Conservation (phyloP, 2,797 vertebrate species). For the Triplophysa bombifrons region DNA sequence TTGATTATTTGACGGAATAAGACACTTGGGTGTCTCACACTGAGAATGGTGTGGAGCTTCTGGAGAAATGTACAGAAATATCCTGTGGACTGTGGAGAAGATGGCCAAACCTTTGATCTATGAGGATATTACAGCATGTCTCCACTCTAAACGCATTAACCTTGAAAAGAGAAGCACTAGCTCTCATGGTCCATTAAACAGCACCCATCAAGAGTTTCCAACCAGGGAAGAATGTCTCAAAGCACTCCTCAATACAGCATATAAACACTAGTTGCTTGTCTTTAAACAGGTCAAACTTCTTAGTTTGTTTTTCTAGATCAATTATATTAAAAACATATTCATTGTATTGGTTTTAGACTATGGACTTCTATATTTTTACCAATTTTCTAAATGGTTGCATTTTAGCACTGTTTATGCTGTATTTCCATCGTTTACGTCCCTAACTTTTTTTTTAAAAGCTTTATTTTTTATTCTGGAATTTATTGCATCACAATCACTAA, state of each 20-base stretch:
- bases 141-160: slow-evolving; percentile 51
- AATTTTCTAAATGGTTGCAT: neutral
- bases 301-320: no score
- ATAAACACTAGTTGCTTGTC: slow-evolving; percentile 6
- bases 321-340: no score
- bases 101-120: slow-evolving; percentile 49
- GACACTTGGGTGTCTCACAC: neutral
- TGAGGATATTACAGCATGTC: slow-evolving; percentile 41
- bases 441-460: neutral
- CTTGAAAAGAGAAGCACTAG: slow-evolving; percentile 52
- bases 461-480: no score
- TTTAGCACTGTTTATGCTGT: neutral
- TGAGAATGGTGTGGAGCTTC: slow-evolving; percentile 9
- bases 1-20: neutral
- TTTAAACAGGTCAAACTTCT: neutral
- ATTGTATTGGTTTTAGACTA: no score
- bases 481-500: no score
- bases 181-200: slow-evolving; percentile 58
- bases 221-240: neutral
- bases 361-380: neutral
- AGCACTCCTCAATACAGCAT: neutral
- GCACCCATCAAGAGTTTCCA: slow-evolving; percentile 51
- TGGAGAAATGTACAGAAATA: slow-evolving; percentile 4
- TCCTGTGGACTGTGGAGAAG: slow-evolving; percentile 27
- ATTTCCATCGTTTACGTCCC: neutral